Conservation (phyloP, 1,140 invertebrate genomes). For the Sitophilus oryzae region DNA sequence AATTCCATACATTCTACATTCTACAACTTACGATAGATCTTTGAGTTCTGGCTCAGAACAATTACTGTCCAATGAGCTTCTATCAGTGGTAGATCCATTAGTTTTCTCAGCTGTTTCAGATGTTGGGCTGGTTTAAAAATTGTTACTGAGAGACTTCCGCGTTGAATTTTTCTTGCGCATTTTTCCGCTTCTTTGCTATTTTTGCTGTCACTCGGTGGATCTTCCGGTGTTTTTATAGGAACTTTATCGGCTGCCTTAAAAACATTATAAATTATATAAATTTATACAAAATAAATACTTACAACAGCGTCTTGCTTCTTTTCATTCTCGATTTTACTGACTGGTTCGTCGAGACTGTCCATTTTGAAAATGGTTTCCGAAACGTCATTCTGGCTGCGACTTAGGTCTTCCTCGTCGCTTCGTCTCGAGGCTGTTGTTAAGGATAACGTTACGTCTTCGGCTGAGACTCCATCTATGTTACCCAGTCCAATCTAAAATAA, state of each 20-base stretch:
- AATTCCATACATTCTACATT: too few species aligned
- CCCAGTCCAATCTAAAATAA: conserved; percentile 37
- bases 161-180: conserved; percentile 72
- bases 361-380: conserved; percentile 60
- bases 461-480: conserved; percentile 40
- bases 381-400: conserved; percentile 43
- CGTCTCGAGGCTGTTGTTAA: conserved; percentile 35
- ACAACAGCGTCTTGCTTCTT: conserved; percentile 37
- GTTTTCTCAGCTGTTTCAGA: conserved; percentile 20
- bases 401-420: conserved; percentile 36
- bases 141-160: conserved; percentile 56
- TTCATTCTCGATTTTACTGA: conserved; percentile 44
- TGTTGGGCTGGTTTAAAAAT: conserved; percentile 11
- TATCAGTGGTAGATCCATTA: conserved; percentile 36
- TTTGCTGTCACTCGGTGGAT: conserved; percentile 41
- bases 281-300: not conserved
- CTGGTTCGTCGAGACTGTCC: conserved; percentile 56
- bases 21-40: conserved; percentile 31
- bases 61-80: conserved; percentile 40
- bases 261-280: too few species aligned
- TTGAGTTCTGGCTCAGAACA: conserved; percentile 40
- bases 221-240: conserved; percentile 30
- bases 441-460: conserved; percentile 38
- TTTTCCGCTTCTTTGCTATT: conserved; percentile 62
- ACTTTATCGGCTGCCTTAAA: too few species aligned